Evolutionary conservation across 64 coral and sea anemone species (phyloP).

Genomic region (Pocillopora verrucosa): DNA sequence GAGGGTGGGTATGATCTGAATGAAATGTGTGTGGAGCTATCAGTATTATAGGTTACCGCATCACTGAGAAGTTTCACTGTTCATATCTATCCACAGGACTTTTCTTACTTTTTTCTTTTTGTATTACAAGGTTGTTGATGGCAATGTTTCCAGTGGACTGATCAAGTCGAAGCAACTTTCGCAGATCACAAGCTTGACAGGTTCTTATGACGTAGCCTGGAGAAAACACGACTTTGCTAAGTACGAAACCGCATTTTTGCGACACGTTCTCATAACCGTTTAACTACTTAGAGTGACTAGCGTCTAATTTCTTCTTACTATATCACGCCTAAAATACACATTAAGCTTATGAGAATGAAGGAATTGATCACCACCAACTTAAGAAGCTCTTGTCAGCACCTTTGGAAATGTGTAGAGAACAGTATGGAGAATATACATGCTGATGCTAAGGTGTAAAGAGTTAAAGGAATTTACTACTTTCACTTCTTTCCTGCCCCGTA

Average conservation of each 20-base stretch:
- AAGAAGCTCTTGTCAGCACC: no score
- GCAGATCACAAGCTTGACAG: constrained; percentile 72
- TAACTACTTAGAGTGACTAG: no score
- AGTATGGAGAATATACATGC: no score
- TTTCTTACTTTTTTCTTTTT: neutral
- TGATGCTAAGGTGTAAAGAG: no score
- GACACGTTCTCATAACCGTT: no score
- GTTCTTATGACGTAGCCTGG: constrained; percentile 96
- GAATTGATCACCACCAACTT: no score
- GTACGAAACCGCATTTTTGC: constrained; percentile 8
- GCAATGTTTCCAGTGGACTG: constrained; percentile 71
- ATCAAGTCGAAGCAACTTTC: constrained; percentile 77
- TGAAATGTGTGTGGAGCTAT: neutral
- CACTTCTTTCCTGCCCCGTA: no score
- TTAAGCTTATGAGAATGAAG: no score
- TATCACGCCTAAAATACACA: no score
- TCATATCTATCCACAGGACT: neutral
- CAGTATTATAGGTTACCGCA: neutral
- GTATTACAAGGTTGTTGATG: constrained; percentile 71
- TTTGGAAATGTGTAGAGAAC: no score
- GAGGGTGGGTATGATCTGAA: constrained; percentile 40
- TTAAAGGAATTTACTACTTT: no score
- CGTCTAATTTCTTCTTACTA: no score
- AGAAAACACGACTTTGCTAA: constrained; percentile 98
- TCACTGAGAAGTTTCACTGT: neutral